Evolutionary conservation across 2,888 invertebrate species (phyloP).

Genomic region (Diarsia mendica): DNA sequence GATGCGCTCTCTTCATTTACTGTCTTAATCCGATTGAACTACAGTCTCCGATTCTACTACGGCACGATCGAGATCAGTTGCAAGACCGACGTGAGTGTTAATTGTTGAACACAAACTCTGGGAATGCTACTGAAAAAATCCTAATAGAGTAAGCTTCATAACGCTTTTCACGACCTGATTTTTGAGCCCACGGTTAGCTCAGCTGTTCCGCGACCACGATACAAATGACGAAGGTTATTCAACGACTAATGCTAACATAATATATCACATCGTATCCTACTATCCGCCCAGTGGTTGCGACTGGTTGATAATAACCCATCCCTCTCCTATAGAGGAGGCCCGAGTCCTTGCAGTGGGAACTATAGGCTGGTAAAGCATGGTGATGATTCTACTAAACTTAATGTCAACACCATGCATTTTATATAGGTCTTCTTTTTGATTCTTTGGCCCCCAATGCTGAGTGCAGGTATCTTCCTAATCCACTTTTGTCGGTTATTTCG

Average conservation of each 20-base stretch:
- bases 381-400: not conserved
- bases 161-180: not conserved
- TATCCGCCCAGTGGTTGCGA: too few species aligned
- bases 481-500: too few species aligned
- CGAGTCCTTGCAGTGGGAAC: too few species aligned
- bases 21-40: not conserved
- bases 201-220: not conserved
- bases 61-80: not conserved
- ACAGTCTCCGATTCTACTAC: too few species aligned
- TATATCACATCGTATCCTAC: too few species aligned
- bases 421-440: too few species aligned
- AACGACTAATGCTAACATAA: not conserved
- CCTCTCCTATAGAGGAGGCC: too few species aligned
- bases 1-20: not conserved
- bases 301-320: too few species aligned
- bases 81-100: not conserved
- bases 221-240: too few species aligned
- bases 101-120: not conserved
- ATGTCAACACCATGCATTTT: not conserved
- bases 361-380: too few species aligned
- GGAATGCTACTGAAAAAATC: not conserved
- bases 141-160: not conserved
- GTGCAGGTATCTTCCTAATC: too few species aligned
- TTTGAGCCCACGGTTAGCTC: not conserved
- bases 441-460: too few species aligned